Base-by-base conservation (phyloP, 2,888 invertebrate genomes). In the Drosophila vallismaia region DNA sequence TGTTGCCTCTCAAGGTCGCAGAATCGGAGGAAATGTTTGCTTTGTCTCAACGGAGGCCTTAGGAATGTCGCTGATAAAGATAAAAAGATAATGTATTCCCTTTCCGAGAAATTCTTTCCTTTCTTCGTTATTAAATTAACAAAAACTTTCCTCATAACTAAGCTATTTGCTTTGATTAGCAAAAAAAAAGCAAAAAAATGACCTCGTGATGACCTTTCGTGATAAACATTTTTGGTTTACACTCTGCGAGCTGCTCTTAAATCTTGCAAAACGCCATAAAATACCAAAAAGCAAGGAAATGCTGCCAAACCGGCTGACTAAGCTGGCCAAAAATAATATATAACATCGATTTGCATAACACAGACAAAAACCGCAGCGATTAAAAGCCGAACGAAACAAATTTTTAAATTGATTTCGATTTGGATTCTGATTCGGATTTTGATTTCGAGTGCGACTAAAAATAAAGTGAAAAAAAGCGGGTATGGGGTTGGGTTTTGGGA, bases 251-350 rank as follows among this genome's bases (percentile, higher is more conserved):
- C 49, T 24, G 12, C 60, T 64, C 63, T 60, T 64, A 64, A 64
- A 60, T 64, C 64, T 62, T 45, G 45, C 52, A 2, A 62, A 66
- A 52, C 63, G 64, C 48, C 52, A 53, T 62, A 48, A 66, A 53
- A 56, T 64, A 64, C 31, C 48, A 42, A 48, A 58, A 50, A 62
- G 36, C 53, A 48, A 77, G 71, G 75, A 81, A 84, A 81, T 81
- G 81, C 81, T 79, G 81, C 71, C 85, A 81, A 81, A 81, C 81
- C 77, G 81, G 81, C 78, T 60, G 66, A 57, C 46, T 57, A 64
- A 75, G 54, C 66, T 62, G 42, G 26, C 60, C 68, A 70, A 66
- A 68, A 56, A 50, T 57, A 73, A 77, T 70, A 77, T 77, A 75
- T 74, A 74, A 79, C 79, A 9, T 8, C 31, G n/a, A 2, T 81